A percentile compares a stretch with the other conserved stretches of the same genome.
phyloP scores from a whole-genome alignment of 2,888 invertebrate species.

The Drosophila subquinaria region DNA sequence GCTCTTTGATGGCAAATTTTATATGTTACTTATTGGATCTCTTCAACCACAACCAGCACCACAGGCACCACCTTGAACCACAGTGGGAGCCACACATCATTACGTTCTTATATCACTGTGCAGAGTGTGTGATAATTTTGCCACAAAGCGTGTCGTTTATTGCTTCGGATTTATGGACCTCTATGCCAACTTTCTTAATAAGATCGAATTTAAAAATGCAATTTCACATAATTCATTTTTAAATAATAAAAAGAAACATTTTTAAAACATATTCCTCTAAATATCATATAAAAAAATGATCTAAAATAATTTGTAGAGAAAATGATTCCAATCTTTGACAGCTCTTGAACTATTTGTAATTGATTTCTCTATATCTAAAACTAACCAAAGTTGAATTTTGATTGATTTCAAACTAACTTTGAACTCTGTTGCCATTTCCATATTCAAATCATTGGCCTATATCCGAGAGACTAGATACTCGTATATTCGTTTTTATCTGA shows the following conservation, averaged over 20 bases:
- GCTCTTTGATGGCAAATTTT: slow-evolving; percentile 30
- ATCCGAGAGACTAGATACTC: neutral
- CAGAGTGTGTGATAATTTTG: neutral
- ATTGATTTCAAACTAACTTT: neutral
- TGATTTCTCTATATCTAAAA: neutral
- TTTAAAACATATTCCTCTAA: no score
- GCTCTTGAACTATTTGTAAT: neutral
- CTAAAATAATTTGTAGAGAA: no score
- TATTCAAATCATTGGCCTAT: neutral
- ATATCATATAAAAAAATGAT: no score
- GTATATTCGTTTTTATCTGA: neutral
- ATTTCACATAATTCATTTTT: no score
- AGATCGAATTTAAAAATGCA: slow-evolving; percentile 2
- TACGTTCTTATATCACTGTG: neutral
- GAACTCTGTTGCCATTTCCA: neutral
- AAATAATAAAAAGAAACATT: no score
- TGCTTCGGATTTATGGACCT: neutral
- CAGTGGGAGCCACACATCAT: neutral
- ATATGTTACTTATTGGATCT: slow-evolving; percentile 14
- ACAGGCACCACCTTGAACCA: neutral
- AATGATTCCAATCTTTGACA: no score
- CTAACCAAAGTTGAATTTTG: neutral
- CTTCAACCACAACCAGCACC: neutral
- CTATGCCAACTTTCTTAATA: neutral
- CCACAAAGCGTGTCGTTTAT: neutral